phyloP scores from a whole-genome alignment of 1,140 invertebrate genomes.

The Solenopsis invicta region DNA sequence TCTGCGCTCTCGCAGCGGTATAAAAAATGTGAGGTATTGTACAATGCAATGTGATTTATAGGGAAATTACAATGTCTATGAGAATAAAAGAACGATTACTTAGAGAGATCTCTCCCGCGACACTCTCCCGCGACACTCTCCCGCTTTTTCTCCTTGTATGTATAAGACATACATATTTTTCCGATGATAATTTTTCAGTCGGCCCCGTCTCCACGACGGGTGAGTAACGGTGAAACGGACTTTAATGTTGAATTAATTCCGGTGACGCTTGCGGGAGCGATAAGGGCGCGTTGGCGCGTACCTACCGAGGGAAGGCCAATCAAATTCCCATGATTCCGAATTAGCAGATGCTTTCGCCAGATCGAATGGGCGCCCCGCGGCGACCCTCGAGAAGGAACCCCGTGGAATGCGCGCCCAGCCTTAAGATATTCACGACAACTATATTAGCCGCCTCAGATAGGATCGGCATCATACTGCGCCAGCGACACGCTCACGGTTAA shows the following conservation, averaged over 20 bases:
- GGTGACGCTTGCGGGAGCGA: conserved; percentile 44
- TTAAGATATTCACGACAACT: conserved; percentile 87
- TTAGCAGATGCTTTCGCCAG: conserved; percentile 87
- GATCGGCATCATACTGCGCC: conserved; percentile 86
- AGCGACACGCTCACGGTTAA: conserved; percentile 82
- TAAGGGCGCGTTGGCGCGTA: conserved; percentile 56
- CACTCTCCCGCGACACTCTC: background rate
- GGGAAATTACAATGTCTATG: background rate
- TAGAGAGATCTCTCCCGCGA: background rate
- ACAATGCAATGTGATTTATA: conserved; percentile 22
- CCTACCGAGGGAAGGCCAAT: conserved; percentile 80
- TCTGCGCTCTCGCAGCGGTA: background rate
- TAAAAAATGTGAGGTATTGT: background rate
- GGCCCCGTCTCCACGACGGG: background rate
- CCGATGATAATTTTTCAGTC: conserved; percentile 10
- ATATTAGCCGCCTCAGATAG: conserved; percentile 86
- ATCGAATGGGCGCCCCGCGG: conserved; percentile 86
- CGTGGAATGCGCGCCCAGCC: conserved; percentile 83
- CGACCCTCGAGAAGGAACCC: conserved; percentile 83
- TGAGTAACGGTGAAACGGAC: conserved; percentile 10
- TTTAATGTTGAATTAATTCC: conserved; percentile 44
- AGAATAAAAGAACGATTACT: background rate
- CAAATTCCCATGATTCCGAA: conserved; percentile 87
- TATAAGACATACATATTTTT: background rate
- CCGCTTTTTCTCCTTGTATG: background rate